phyloP scores from a whole-genome alignment of 1,140 invertebrate genomes.

The Cryptotermes secundus region DNA sequence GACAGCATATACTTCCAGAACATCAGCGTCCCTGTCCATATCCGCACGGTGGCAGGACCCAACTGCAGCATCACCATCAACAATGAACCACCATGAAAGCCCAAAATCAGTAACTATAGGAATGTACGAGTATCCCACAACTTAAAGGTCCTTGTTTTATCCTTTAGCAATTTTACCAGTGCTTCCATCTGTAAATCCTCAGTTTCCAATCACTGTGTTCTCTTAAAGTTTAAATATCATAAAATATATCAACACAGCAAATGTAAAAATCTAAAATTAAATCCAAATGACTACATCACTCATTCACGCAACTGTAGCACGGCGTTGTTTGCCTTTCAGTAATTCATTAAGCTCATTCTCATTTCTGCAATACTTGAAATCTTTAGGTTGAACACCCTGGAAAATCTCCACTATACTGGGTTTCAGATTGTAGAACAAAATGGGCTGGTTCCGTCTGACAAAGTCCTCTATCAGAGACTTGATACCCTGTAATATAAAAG shows the following conservation, averaged over 20 bases:
- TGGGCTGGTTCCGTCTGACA: slow-evolving; percentile 65
- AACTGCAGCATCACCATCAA: too few species aligned
- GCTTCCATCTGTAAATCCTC: not conserved
- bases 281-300: not conserved
- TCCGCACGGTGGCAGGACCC: too few species aligned
- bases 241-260: not conserved
- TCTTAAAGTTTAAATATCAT: not conserved
- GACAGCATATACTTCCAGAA: too few species aligned
- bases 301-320: not conserved
- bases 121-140: too few species aligned
- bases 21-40: too few species aligned
- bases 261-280: not conserved
- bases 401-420: slow-evolving; percentile 68
- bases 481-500: slow-evolving; percentile 56
- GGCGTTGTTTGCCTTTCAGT: slow-evolving; percentile 48
- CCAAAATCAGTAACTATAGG: too few species aligned
- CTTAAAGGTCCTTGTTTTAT: too few species aligned
- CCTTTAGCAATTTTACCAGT: too few species aligned
- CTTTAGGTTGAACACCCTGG: slow-evolving; percentile 66
- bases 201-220: not conserved
- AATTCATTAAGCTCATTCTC: slow-evolving; percentile 62
- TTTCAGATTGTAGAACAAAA: slow-evolving; percentile 74
- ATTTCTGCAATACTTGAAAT: slow-evolving; percentile 63
- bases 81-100: too few species aligned
- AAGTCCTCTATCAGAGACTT: slow-evolving; percentile 75